Conservation (phyloP, 2,888 invertebrate species). For the Cerastoderma edule region DNA sequence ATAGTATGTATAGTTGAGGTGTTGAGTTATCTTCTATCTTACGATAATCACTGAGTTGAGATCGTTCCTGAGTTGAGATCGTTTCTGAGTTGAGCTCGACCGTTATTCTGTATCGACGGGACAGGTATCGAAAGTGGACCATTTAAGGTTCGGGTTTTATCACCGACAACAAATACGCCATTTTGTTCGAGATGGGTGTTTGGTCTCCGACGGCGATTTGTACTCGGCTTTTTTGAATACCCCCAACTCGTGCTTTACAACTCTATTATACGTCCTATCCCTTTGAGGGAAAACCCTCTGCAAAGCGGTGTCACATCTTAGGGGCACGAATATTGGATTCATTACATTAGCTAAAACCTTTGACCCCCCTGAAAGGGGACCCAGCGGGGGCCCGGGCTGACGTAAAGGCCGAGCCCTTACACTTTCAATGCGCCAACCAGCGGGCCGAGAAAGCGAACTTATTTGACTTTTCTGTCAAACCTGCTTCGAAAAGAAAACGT, state of each 20-base stretch:
- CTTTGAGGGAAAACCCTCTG: too few species aligned
- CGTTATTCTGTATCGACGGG: neutral
- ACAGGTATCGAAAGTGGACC: neutral
- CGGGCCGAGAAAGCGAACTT: constrained; percentile 45
- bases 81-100: too few species aligned
- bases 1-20: too few species aligned
- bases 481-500: constrained; percentile 30
- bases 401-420: constrained; percentile 25
- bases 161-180: neutral
- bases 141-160: neutral
- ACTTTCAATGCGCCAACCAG: constrained; percentile 23
- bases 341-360: constrained; percentile 55
- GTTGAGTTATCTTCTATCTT: too few species aligned
- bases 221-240: neutral
- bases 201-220: neutral
- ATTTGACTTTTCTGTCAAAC: constrained; percentile 55
- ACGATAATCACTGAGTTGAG: too few species aligned
- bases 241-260: constrained; percentile 17
- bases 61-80: too few species aligned
- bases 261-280: constrained; percentile 8
- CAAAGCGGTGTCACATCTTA: constrained; percentile 40
- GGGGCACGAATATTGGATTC: constrained; percentile 29
- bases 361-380: constrained; percentile 20
- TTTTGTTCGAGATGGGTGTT: neutral
- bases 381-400: constrained; percentile 32